These are phyloP conservation scores for Neotragus moschatus DNA, from an alignment of 2,113 vertebrate species.

Conservation along the genomic window DNA sequence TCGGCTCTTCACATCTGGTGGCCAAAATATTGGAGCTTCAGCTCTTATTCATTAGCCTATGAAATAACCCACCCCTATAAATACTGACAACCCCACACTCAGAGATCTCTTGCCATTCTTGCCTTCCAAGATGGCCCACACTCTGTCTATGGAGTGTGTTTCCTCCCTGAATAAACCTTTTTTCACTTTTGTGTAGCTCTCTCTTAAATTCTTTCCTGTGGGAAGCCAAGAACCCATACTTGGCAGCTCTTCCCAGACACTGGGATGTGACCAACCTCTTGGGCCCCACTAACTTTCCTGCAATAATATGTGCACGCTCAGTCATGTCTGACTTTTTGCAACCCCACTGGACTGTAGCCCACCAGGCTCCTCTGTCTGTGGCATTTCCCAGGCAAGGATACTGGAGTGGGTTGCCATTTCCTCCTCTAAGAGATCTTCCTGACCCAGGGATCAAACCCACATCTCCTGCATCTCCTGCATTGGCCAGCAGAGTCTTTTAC, in stretches of 20 bases:
- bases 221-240: background rate
- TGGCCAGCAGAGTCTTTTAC: background rate
- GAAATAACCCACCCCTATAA: background rate
- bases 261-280: background rate
- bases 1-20: background rate
- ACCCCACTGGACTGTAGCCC: background rate
- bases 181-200: background rate
- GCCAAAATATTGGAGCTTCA: background rate
- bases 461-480: background rate
- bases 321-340: background rate
- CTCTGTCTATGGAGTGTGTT: background rate
- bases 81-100: background rate
- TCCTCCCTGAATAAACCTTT: background rate
- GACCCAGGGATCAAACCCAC: background rate
- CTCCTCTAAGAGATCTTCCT: background rate
- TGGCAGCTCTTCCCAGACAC: background rate
- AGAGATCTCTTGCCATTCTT: background rate
- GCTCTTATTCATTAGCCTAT: background rate
- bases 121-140: background rate
- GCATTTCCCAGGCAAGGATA: background rate
- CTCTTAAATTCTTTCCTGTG: background rate
- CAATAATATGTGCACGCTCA: background rate
- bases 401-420: background rate
- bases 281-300: background rate
- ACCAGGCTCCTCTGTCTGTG: background rate